Conservation (phyloP, 2,113 vertebrate genomes). For the Pionites leucogaster region DNA sequence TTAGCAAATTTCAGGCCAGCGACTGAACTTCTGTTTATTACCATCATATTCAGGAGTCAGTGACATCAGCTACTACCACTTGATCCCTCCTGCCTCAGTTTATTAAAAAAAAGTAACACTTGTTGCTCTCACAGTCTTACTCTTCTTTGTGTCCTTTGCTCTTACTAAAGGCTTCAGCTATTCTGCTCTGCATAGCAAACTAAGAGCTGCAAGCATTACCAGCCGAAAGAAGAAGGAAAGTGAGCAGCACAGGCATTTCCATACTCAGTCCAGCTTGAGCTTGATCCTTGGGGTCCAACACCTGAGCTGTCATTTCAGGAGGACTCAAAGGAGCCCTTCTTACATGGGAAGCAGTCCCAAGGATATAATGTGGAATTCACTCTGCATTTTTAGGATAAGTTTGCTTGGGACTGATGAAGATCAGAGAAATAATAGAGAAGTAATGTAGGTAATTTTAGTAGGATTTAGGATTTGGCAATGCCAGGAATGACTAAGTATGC, state of each 20-base stretch:
- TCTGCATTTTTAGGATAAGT: not conserved
- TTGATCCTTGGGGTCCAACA: not conserved
- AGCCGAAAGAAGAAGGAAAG: not conserved
- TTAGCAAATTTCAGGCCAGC: not conserved
- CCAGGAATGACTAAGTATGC: not conserved
- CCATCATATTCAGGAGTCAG: not conserved
- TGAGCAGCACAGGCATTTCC: not conserved
- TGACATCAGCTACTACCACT: not conserved
- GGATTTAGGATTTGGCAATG: not conserved
- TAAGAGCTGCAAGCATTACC: not conserved
- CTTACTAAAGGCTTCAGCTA: not conserved
- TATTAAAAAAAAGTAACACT: not conserved
- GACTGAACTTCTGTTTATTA: not conserved
- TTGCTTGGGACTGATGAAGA: not conserved
- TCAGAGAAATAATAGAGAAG: not conserved
- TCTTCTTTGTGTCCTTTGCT: not conserved
- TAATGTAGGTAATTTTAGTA: not conserved
- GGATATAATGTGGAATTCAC: not conserved
- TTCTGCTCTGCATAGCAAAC: fast-evolving
- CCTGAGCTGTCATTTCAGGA: not conserved
- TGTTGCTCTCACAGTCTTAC: not conserved
- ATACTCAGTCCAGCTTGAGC: fast-evolving
- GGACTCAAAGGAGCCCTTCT: not conserved
- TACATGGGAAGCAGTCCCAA: not conserved
- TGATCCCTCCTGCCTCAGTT: not conserved